These are phyloP conservation scores for Gallirallus australis DNA, from an alignment of 2,797 vertebrate species.

Conservation along the genomic window DNA sequence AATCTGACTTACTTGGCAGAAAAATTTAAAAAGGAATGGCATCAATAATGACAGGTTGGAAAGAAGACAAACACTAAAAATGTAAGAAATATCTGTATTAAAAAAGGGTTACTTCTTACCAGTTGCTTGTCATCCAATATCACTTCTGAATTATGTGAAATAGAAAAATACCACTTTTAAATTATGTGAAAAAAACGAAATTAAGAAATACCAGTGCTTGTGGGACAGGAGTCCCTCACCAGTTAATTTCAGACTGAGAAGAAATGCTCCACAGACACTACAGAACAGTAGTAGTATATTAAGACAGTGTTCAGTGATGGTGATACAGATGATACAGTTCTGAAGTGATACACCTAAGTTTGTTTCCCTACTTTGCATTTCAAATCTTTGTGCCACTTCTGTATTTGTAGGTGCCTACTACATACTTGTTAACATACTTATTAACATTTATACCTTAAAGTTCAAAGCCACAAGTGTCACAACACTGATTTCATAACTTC, in stretches of 20 bases:
- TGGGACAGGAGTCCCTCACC: background rate
- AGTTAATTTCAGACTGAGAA: background rate
- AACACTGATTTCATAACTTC: background rate
- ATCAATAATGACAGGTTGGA: background rate
- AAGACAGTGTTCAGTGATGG: background rate
- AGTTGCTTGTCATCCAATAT: background rate
- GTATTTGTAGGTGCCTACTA: background rate
- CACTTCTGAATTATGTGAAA: background rate
- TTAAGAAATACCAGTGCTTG: background rate
- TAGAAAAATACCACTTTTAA: background rate
- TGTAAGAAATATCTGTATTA: background rate
- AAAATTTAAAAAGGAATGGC: background rate
- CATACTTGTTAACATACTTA: background rate
- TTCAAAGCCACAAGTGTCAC: background rate
- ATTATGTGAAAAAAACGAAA: background rate
- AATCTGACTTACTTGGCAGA: background rate
- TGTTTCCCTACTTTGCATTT: background rate
- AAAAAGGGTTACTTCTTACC: background rate
- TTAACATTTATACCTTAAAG: background rate
- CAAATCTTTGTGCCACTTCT: background rate
- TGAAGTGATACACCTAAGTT: background rate
- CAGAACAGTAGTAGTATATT: too few relatives aligned
- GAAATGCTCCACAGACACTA: too few relatives aligned
- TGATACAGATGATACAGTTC: background rate
- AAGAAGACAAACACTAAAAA: background rate